Base-by-base conservation (phyloP, 1,140 invertebrate genomes). In the Drosophila ohnishii region DNA sequence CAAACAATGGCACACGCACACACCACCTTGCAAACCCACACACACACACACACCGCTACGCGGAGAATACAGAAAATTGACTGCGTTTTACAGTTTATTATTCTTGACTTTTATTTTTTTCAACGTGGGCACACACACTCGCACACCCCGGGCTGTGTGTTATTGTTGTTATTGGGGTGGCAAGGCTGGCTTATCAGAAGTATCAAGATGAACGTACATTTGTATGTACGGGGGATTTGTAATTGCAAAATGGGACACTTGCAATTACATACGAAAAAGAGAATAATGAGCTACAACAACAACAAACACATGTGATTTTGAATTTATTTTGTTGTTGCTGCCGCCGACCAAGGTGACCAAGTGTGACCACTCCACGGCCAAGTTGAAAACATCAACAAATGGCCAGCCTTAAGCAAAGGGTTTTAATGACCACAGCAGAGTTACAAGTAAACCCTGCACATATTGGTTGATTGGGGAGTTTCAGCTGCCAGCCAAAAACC, bases 221-320 rank as follows among this genome's bases (percentile, higher is more conserved):
- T 25, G 16, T 22, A 56, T 57, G 5, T 39, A 34, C 19, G 40
- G 34, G 5, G 13, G 34, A 28, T 42, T 32, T 64, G 60, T 19
- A 42, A 25, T 59, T 59, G 65, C 45, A 44, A 59, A 51, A 48
- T 74, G 44, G 59, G 70, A 64, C 71, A 73, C 57, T 74, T 74
- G 57, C 56, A 76, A 76, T 61, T 59, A 66, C 56, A 69, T 59
- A 62, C 40, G 48, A 59, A 65, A 48, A 48, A 39, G 48, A 28
- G 25, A 34, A 35, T 51, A 57, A 47, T 60, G 72, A 22, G 65
- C 32, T 50, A 42, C 50, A 70, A 70, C 59, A 78, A 77, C 58
- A 78, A 77, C 57, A 77, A 70, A 78, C 82, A 87, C 83, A 86
- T 87, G 84, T 87, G 84, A 86, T 87, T 83, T 79, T 25, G 19